Base-by-base conservation (phyloP, 2,113 vertebrate genomes). In the Pachyramphus minor region DNA sequence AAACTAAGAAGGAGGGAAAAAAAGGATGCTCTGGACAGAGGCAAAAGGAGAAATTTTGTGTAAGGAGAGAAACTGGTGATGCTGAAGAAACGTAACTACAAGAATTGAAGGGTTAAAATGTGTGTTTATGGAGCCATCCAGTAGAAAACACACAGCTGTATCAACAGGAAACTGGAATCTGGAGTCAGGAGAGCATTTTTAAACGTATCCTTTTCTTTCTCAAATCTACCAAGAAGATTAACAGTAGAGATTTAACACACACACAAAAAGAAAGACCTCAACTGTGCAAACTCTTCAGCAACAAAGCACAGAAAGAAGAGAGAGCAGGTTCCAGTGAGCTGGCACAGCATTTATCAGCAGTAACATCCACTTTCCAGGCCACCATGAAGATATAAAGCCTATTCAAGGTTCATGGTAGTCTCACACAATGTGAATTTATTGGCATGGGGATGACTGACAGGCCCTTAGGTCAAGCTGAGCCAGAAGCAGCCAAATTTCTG, bases 61-160 rank as follows among this genome's bases (percentile, higher is more conserved):
- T 52, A 62, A 78, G 23, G 14, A 81, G 44, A 75, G 21, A 93
- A 80, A 64, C 0, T 0, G 2, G 12, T 62, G 55, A 47, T 55
- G 33, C 10, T 74, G 31, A 78, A 81, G 15, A 10, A 63, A 78
- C 19, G 69, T 25, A 84, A 49, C 12, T 74, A 39, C 27, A 62
- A 60, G 45, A 52, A 60, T 27, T 72, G 71, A 87, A 92, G 84
- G 33, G 87, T 83, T 93, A 82, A 93, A 91, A 8, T 74, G 11
- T 25, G 30, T 86, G 66, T 71, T 94, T 80, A 71, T 30, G 41
- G 47, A 94, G n/a, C 21, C 60, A 85, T 81, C 5, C 9, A 78
- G 64, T 52, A 62, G 78, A 35, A 87, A 94, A 58, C 45, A 69
- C 47, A 84, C 96, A 96, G 96, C 94, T 97, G 94, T 84, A 95